A percentile compares a stretch with the other conserved stretches of the same genome.
phyloP scores from a whole-genome alignment of 2,113 vertebrate species.

The Aix galericulata region DNA sequence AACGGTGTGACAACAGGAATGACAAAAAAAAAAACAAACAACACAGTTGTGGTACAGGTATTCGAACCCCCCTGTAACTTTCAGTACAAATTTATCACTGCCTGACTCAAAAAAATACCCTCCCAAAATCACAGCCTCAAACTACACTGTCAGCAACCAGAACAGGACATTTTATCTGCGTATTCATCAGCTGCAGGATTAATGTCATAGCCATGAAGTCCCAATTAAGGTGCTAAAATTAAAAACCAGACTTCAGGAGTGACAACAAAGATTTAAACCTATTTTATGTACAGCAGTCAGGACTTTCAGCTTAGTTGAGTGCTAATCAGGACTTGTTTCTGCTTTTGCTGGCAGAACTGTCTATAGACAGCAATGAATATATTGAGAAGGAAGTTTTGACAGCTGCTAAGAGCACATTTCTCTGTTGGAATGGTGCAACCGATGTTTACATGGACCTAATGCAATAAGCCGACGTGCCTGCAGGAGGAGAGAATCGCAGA shows the following conservation, averaged over 20 bases:
- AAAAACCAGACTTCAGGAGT: not conserved
- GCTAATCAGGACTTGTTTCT: not conserved
- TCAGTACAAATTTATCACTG: not conserved
- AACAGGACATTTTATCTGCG: fast-evolving
- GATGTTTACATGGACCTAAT: not conserved
- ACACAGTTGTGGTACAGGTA: not conserved
- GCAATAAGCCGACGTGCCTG: not conserved
- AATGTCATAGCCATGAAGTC: not conserved
- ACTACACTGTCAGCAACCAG: not conserved
- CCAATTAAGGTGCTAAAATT: not conserved
- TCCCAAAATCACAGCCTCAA: not conserved
- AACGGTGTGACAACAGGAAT: not conserved
- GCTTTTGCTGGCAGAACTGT: not conserved
- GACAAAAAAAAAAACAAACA: not conserved
- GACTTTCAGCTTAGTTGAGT: not conserved
- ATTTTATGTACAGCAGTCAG: not conserved
- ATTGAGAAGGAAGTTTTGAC: not conserved
- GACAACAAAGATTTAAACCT: not conserved
- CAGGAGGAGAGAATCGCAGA: not conserved
- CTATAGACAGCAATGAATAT: not conserved
- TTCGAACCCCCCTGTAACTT: not conserved
- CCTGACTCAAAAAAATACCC: not conserved
- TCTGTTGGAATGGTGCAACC: not conserved
- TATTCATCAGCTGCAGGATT: not conserved
- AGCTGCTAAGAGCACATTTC: not conserved